Evolutionary conservation across 2,113 vertebrate species (phyloP).

Genomic region (Glaucomys volans): DNA sequence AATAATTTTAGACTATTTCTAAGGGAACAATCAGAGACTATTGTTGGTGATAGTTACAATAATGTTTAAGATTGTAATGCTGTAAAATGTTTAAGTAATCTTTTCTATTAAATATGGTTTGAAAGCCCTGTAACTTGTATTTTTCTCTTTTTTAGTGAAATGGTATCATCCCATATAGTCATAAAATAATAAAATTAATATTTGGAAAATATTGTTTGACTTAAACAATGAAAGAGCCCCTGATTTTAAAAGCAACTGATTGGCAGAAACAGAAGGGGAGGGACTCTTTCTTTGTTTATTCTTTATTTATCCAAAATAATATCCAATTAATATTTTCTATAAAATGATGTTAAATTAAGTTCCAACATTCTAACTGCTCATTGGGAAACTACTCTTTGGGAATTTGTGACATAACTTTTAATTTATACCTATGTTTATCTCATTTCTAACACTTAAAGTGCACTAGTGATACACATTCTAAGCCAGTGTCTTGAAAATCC

Average conservation of each 20-base stretch:
- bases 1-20: slow-evolving; percentile 82
- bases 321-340: too few relatives aligned
- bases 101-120: slow-evolving; percentile 71
- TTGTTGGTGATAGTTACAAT: slow-evolving; percentile 80
- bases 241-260: too few relatives aligned
- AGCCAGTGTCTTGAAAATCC: not conserved
- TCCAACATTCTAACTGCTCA: not conserved
- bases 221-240: not conserved
- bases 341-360: slow-evolving; percentile 37
- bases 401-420: not conserved
- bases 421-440: not conserved
- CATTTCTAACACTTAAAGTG: not conserved
- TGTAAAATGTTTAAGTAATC: slow-evolving; percentile 63
- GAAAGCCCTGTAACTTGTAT: slow-evolving; percentile 35
- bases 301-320: too few relatives aligned
- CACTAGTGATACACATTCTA: not conserved
- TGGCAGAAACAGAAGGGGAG: too few relatives aligned
- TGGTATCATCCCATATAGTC: not conserved
- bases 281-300: too few relatives aligned
- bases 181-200: slow-evolving; percentile 65
- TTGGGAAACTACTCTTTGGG: not conserved
- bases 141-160: slow-evolving; percentile 67
- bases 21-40: slow-evolving; percentile 71
- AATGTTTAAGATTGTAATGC: slow-evolving; percentile 68
- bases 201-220: slow-evolving; percentile 25